Conservation (phyloP, 2,113 vertebrate genomes). For the Carollia perspicillata region DNA sequence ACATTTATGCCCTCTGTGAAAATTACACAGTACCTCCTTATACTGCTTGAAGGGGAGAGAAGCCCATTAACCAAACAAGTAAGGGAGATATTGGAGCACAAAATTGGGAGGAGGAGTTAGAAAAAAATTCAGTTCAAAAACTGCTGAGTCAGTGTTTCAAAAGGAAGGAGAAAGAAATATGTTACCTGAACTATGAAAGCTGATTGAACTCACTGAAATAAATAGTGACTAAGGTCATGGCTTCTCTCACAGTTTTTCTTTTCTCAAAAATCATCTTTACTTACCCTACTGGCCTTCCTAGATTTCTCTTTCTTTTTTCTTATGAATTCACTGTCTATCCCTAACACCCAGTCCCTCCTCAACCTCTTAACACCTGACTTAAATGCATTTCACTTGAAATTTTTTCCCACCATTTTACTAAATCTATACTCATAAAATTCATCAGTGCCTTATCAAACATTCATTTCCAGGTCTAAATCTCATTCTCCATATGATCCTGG, state of each 20-base stretch:
- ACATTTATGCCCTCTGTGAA: constrained; percentile 68
- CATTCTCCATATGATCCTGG: neutral
- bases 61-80: constrained; percentile 54
- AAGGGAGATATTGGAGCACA: constrained; percentile 23
- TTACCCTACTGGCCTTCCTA: neutral
- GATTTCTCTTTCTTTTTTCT: neutral
- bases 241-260: neutral
- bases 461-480: neutral
- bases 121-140: constrained; percentile 50
- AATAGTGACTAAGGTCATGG: neutral
- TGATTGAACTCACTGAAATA: neutral
- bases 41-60: neutral
- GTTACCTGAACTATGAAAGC: constrained; percentile 24
- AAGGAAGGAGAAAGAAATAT: neutral
- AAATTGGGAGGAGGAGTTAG: constrained; percentile 13
- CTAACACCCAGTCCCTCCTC: neutral
- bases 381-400: neutral
- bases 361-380: neutral
- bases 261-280: neutral
- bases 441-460: neutral
- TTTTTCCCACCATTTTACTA: neutral
- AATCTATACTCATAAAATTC: neutral
- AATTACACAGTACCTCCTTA: constrained; percentile 52
- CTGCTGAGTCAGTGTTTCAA: constrained; percentile 29
- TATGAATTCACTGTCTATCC: neutral